A percentile compares a stretch with the other conserved stretches of the same genome.
Conservation (phyloP, 2,113 vertebrate genomes). For the Anseranas semipalmata region DNA sequence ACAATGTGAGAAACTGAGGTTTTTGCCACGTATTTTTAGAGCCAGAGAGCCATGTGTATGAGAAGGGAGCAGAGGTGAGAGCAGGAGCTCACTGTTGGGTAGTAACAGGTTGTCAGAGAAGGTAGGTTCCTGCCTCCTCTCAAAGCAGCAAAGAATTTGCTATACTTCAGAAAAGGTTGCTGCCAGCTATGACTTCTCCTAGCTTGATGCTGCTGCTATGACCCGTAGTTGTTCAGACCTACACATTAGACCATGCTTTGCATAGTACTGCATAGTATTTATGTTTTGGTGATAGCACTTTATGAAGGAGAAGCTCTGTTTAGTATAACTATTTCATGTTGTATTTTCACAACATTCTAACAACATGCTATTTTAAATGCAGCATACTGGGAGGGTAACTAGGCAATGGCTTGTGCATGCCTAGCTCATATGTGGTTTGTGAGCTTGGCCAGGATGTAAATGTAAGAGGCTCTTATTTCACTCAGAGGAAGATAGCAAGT, state of each 20-base stretch:
- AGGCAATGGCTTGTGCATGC: background rate
- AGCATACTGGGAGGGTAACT: background rate
- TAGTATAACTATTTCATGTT: background rate
- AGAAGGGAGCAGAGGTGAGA: background rate
- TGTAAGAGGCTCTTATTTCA: background rate
- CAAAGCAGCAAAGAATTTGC: background rate
- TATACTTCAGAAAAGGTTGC: rapidly evolving
- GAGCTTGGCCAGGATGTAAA: background rate
- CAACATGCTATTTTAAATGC: background rate
- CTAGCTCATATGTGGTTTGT: background rate
- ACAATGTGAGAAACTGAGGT: background rate
- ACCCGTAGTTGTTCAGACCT: background rate
- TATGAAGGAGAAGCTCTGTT: background rate
- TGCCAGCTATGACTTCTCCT: background rate
- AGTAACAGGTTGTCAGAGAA: background rate
- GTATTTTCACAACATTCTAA: background rate
- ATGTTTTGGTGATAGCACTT: background rate
- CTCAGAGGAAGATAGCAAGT: rapidly evolving
- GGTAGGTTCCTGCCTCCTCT: background rate
- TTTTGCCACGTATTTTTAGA: background rate
- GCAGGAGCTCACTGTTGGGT: background rate
- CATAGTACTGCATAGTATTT: background rate
- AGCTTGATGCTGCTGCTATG: background rate
- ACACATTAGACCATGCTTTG: background rate
- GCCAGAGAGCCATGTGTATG: background rate